phyloP scores from a whole-genome alignment of 1,140 invertebrate species.

The Goniozus legneri region DNA sequence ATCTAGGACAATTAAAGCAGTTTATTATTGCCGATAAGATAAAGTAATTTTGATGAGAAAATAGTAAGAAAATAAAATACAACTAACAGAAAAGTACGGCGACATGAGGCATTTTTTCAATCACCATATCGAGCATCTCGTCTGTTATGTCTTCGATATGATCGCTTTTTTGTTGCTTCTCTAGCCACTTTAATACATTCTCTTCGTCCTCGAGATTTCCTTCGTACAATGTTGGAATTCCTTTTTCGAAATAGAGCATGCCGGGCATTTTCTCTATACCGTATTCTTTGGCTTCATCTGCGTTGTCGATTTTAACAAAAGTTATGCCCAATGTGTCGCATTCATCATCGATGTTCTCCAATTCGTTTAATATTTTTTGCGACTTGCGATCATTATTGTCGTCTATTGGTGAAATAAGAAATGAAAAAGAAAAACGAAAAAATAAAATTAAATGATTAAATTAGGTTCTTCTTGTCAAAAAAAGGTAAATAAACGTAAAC shows the following conservation, averaged over 20 bases:
- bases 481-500: too few species aligned
- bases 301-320: constrained; percentile 91
- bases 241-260: constrained; percentile 87
- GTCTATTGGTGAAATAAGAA: constrained; percentile 58
- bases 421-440: background rate
- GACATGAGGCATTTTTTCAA: constrained; percentile 83
- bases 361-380: constrained; percentile 78
- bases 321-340: constrained; percentile 82
- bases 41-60: background rate
- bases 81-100: constrained; percentile 87
- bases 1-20: constrained; percentile 56
- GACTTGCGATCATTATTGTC: constrained; percentile 88
- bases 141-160: constrained; percentile 93
- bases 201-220: constrained; percentile 90
- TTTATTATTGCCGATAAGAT: background rate
- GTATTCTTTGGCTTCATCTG: constrained; percentile 84
- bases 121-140: constrained; percentile 90
- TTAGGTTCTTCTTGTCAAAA: too few species aligned
- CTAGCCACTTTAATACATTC: constrained; percentile 84
- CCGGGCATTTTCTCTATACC: constrained; percentile 84
- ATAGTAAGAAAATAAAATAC: background rate
- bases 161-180: constrained; percentile 79
- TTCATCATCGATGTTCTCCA: constrained; percentile 94
- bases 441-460: background rate
- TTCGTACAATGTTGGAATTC: constrained; percentile 83